Percentiles rank a stretch among this genome's conserved stretches.
These are phyloP conservation scores for Coenobita brevimanus DNA, from an alignment of 1,140 invertebrate genomes.

Conservation along the genomic window DNA sequence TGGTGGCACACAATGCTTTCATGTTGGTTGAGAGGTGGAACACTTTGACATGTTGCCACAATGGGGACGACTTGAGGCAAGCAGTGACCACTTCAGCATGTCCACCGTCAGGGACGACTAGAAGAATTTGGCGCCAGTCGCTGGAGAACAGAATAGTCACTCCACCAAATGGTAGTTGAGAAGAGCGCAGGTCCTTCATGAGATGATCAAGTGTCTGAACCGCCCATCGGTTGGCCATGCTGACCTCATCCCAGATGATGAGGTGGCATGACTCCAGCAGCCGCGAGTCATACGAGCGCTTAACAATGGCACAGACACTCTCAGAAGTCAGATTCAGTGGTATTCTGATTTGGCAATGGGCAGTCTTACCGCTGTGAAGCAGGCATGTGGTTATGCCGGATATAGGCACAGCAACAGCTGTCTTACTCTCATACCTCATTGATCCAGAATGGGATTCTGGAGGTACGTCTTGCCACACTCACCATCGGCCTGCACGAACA, in stretches of 20 bases:
- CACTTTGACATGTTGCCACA: constrained; percentile 4
- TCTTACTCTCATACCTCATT: not conserved
- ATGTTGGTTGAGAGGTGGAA: not conserved
- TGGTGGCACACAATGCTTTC: not conserved
- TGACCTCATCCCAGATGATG: constrained; percentile 11
- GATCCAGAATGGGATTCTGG: too few relatives aligned
- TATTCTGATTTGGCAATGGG: not conserved
- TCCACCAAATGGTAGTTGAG: not conserved
- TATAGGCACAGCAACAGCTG: not conserved
- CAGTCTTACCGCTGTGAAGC: not conserved
- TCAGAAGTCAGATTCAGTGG: too few relatives aligned
- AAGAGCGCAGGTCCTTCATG: constrained; percentile 8
- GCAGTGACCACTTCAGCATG: not conserved
- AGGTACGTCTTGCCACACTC: constrained; percentile 5
- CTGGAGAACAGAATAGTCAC: constrained; percentile 4
- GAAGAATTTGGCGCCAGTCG: not conserved
- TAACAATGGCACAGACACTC: not conserved
- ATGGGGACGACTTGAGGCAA: not conserved
- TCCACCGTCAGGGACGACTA: not conserved
- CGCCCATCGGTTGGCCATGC: constrained; percentile 5
- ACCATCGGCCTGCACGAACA: not conserved
- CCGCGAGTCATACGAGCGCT: not conserved
- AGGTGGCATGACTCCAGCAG: not conserved
- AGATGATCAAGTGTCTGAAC: not conserved
- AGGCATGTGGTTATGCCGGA: not conserved